A percentile compares a stretch with the other conserved stretches of the same genome.
Conservation (phyloP, 2,113 vertebrate genomes). For the Lonchura striata region DNA sequence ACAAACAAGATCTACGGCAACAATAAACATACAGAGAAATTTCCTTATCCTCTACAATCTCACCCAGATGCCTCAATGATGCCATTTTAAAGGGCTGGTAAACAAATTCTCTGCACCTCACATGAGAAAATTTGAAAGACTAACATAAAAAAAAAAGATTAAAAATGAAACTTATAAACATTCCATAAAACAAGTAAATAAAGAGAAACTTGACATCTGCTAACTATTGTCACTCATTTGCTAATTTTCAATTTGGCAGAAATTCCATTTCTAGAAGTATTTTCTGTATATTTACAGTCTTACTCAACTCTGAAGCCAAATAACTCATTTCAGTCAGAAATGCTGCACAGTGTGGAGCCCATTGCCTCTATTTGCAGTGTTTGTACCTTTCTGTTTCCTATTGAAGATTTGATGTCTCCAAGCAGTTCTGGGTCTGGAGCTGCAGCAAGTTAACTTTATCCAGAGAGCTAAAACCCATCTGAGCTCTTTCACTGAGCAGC, state of each 20-base stretch:
- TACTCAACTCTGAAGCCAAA: not conserved
- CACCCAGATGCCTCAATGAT: not conserved
- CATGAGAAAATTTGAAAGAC: not conserved
- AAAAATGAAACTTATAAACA: not conserved
- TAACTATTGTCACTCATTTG: not conserved
- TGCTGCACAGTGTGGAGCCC: not conserved
- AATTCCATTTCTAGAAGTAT: not conserved
- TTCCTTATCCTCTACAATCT: not conserved
- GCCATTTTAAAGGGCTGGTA: not conserved
- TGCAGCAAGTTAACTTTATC: not conserved
- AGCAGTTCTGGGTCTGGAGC: not conserved
- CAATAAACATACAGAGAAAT: not conserved
- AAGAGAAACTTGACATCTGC: constrained; percentile 13
- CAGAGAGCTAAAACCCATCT: not conserved
- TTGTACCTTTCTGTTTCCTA: not conserved
- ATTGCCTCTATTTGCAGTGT: not conserved
- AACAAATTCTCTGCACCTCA: not conserved
- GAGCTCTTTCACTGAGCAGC: not conserved
- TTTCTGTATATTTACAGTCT: not conserved
- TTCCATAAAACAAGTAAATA: constrained; percentile 6
- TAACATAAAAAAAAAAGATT: not conserved
- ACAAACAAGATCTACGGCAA: not conserved
- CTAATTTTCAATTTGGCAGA: constrained; percentile 24
- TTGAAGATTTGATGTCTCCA: not conserved
- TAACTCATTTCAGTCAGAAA: not conserved